Evolutionary conservation across 1,140 invertebrate species (phyloP).

Genomic region (Adoxophyes honmai): DNA sequence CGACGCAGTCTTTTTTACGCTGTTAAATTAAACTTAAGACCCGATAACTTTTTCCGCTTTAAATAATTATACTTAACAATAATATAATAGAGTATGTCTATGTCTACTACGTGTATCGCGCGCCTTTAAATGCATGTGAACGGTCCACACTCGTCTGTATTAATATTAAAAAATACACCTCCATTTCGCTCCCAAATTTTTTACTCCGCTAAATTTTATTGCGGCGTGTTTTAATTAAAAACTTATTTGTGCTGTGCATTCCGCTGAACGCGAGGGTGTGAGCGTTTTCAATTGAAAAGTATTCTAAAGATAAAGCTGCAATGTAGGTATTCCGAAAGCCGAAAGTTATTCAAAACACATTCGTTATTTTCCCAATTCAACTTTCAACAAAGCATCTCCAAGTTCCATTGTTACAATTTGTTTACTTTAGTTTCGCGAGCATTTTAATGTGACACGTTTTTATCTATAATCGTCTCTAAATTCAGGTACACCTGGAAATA

Average conservation of each 20-base stretch:
- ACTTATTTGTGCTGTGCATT: neutral
- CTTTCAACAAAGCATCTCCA: too few species aligned
- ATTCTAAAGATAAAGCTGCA: too few species aligned
- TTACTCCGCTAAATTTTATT: neutral
- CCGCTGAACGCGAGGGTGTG: too few species aligned
- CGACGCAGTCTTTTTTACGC: neutral
- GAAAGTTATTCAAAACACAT: too few species aligned
- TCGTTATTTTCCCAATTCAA: too few species aligned
- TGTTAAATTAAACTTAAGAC: too few species aligned
- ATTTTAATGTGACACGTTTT: neutral
- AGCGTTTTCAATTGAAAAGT: too few species aligned
- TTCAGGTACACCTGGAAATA: conserved; percentile 45
- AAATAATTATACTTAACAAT: too few species aligned
- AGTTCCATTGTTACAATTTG: conserved; percentile 9
- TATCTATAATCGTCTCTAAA: conserved; percentile 10
- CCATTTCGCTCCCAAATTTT: neutral
- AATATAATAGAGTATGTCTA: too few species aligned
- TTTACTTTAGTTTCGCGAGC: neutral
- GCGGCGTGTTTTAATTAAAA: neutral
- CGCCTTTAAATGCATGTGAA: neutral
- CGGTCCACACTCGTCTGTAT: neutral
- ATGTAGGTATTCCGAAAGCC: too few species aligned
- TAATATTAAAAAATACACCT: conserved; percentile 8
- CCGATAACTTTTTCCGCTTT: too few species aligned
- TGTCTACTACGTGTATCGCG: too few species aligned